A percentile compares a stretch with the other conserved stretches of the same genome.
Conservation (phyloP, 2,113 vertebrate genomes). For the Nyctereutes procyonoides region DNA sequence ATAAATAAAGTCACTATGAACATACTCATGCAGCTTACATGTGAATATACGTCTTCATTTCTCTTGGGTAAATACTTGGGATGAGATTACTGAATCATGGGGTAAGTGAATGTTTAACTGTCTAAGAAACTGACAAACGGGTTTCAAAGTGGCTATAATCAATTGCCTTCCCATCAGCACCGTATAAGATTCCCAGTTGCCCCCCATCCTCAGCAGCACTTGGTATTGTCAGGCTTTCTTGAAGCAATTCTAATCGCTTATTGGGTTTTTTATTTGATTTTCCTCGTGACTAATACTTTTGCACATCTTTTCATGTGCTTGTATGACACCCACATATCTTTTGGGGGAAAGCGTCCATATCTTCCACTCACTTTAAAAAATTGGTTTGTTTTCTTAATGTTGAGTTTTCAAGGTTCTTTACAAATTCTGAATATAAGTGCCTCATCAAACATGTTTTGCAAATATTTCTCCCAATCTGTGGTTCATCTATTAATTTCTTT, state of each 20-base stretch:
- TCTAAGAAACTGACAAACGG: not conserved
- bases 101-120: not conserved
- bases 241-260: not conserved
- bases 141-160: not conserved
- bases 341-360: not conserved
- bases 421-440: not conserved
- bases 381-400: not conserved
- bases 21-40: not conserved
- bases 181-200: not conserved
- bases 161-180: not conserved
- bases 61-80: not conserved
- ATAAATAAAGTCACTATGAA: not conserved
- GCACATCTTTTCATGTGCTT: not conserved
- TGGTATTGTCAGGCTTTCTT: not conserved
- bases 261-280: not conserved
- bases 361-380: not conserved
- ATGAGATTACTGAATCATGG: not conserved
- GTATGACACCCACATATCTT: not conserved
- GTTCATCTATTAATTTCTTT: not conserved
- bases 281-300: not conserved
- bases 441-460: constrained; percentile 3
- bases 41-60: not conserved
- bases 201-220: not conserved
- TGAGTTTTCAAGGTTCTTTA: not conserved
- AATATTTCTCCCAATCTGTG: not conserved